Percentiles rank a stretch among this genome's conserved stretches.
These are phyloP conservation scores for Nyctibius bracteatus DNA, from an alignment of 2,113 vertebrate genomes.

Conservation along the genomic window DNA sequence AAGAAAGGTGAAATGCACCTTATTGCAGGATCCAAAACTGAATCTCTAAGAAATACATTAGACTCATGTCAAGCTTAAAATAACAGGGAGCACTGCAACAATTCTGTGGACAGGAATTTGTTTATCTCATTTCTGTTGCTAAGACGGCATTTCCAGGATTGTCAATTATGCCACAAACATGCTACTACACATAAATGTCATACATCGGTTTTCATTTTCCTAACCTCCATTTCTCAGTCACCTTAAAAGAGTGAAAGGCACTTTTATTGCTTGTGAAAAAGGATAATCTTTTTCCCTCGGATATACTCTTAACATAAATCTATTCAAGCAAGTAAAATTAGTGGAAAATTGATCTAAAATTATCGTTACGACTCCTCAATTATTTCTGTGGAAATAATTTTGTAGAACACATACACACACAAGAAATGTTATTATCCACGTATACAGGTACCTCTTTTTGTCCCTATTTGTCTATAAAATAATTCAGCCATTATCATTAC, in stretches of 20 bases:
- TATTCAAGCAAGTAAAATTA: background rate
- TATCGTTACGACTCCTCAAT: background rate
- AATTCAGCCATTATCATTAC: background rate
- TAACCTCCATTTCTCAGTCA: background rate
- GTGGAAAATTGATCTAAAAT: background rate
- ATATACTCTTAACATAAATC: background rate
- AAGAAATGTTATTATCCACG: background rate
- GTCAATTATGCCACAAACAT: background rate
- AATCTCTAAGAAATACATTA: background rate
- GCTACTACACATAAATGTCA: background rate
- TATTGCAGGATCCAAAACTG: background rate
- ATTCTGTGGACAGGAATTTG: background rate
- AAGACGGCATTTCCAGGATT: background rate
- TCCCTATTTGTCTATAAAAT: background rate
- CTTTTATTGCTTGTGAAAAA: background rate
- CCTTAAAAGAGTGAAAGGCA: rapidly evolving
- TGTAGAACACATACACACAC: background rate
- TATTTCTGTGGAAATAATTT: background rate
- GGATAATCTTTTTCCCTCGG: background rate
- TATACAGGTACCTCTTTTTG: background rate
- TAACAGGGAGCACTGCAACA: background rate
- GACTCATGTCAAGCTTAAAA: background rate
- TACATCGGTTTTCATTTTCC: background rate
- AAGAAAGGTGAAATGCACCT: background rate
- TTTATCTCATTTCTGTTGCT: background rate